A percentile compares a stretch with the other conserved stretches of the same genome.
Evolutionary conservation across 2,113 vertebrate species (phyloP).

Genomic region (Mystacornis crossleyi): DNA sequence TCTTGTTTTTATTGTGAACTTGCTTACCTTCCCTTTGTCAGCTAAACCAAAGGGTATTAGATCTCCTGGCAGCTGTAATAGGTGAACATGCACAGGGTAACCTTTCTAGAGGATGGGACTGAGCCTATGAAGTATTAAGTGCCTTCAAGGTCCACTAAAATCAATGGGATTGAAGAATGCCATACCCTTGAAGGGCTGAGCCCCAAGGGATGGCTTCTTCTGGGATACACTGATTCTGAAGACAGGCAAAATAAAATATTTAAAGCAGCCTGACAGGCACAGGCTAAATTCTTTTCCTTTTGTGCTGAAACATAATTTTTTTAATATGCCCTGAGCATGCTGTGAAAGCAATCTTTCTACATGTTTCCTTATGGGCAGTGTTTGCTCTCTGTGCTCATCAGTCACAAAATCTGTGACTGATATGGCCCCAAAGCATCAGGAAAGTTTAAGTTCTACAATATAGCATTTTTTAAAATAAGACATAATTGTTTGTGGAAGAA

Average conservation of each 20-base stretch:
- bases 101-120: not conserved
- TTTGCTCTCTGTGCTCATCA: constrained; percentile 19
- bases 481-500: not conserved
- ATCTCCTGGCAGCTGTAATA: not conserved
- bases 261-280: constrained; percentile 52
- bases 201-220: constrained; percentile 34
- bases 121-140: constrained; percentile 40
- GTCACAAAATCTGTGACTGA: not conserved
- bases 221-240: constrained; percentile 53
- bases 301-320: constrained; percentile 65
- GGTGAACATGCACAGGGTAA: not conserved
- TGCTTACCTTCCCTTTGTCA: not conserved
- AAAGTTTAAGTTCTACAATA: not conserved
- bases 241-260: constrained; percentile 67
- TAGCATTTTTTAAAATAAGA: not conserved
- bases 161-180: constrained; percentile 45
- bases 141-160: constrained; percentile 62
- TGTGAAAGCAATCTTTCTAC: constrained; percentile 54
- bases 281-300: constrained; percentile 52
- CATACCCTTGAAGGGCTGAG: constrained; percentile 41
- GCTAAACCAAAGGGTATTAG: not conserved
- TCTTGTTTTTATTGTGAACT: not conserved
- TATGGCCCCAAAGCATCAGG: not conserved
- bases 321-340: constrained; percentile 49
- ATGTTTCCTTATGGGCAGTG: not conserved